Evolutionary conservation across 2,113 vertebrate genomes (phyloP), one percentile per base, ranked within the genome.

Genomic region (Burhinus oedicnemus): DNA sequence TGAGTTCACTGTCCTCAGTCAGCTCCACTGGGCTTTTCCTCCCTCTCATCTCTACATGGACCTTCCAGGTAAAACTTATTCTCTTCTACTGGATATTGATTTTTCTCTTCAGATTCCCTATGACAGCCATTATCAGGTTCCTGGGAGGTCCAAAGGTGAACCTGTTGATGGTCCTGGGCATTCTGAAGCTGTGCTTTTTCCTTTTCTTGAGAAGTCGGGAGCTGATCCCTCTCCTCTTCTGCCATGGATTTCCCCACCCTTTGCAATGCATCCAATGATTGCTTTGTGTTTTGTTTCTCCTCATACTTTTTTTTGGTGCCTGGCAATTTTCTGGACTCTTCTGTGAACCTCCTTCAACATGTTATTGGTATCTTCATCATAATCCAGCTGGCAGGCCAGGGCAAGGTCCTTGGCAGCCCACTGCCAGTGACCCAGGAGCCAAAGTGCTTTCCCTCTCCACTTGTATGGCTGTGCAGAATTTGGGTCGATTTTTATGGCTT

Each of bases 401-500:
- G 81, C 36, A 38, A 82, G 54, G 74, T 90, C 86, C 51, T 83
- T 40, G n/a, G 60, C 60, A 61, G 71, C 71, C 47, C 55, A 47
- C 36, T 82, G 76, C 77, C 71, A 62, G 47, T 40, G n/a, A 68
- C 42, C 60, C 16, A 87, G 45, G 45, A 71, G 36, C 38, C 10
- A 13, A 72, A 78, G 98, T 72, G 98, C 98, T 66, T 98, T 98
- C 14, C 98, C 98, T 93, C 98, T 98, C 98, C 98, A 98, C 94
- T 98, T 98, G 95, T 98, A 99, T 1, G 98, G 98, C 94, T 98
- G 98, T 94, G 98, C 98, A 51, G 98, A 98, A 95, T 99, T 98
- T 17, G 98, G 98, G 95, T 98, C 96, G 80, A 99, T 98, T 94
- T 88, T 97, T 86, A 98, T 98, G 69, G 98, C 98, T 98, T 96